phyloP scores from a whole-genome alignment of 2,888 invertebrate genomes.

The Mythimna lalbum region DNA sequence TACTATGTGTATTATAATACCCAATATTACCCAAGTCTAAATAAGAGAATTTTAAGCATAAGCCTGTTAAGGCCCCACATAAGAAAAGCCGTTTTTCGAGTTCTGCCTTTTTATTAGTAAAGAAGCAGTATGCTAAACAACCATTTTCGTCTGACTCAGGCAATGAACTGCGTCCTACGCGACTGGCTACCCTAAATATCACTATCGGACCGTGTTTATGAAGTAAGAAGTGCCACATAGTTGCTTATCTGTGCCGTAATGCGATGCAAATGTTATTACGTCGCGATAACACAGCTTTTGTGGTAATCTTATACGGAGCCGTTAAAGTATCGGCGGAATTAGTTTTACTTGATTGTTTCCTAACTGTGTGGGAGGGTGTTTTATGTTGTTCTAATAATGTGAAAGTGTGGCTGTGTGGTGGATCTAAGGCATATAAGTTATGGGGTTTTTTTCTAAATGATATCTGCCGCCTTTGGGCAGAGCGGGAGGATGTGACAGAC shows the following conservation, averaged over 20 bases:
- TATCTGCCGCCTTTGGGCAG: too few species aligned
- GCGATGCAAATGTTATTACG: slow-evolving; percentile 54
- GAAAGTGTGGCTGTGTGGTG: too few species aligned
- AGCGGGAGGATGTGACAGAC: too few species aligned
- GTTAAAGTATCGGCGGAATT: slow-evolving; percentile 31
- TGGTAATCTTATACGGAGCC: slow-evolving; percentile 35
- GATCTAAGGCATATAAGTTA: too few species aligned
- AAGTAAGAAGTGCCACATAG: slow-evolving; percentile 43
- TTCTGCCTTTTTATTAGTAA: slow-evolving; percentile 12
- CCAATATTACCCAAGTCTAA: too few species aligned
- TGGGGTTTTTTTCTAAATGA: too few species aligned
- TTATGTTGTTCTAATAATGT: not conserved
- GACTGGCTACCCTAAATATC: slow-evolving; percentile 49
- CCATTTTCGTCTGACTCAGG: slow-evolving; percentile 51
- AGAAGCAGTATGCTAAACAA: slow-evolving; percentile 22
- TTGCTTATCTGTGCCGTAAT: slow-evolving; percentile 54
- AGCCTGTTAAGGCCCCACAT: not conserved
- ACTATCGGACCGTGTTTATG: slow-evolving; percentile 54
- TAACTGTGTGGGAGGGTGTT: not conserved
- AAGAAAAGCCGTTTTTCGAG: slow-evolving; percentile 21
- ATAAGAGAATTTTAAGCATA: not conserved
- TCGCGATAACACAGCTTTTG: slow-evolving; percentile 42
- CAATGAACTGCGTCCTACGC: slow-evolving; percentile 60
- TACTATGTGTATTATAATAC: too few species aligned
- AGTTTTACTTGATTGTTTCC: slow-evolving; percentile 20